Base-by-base conservation (phyloP, 2,888 invertebrate genomes). In the Drosophila pseudotalamancana region DNA sequence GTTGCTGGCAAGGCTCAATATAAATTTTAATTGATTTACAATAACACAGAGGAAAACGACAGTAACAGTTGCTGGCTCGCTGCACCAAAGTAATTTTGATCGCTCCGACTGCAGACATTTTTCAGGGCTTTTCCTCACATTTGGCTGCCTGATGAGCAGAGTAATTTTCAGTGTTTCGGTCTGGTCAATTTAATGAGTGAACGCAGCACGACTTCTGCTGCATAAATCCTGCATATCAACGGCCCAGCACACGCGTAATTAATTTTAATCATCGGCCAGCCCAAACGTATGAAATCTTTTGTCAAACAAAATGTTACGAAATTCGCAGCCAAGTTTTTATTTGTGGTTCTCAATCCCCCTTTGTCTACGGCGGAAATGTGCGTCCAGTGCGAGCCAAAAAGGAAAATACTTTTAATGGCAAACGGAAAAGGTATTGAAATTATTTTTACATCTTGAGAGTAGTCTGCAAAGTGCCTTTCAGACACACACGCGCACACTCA, bases 211-310 rank as follows among this genome's bases (percentile, higher is more conserved):
- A 72, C 76, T 51, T 55, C 66, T 76, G 72, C 65, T 70, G 76
- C 72, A 81, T 75, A 86, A 87, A 83, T 82, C 76, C 72, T 32
- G 67, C 51, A 76, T 67, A 63, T 74, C 75, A 61, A 32, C 61
- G 32, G 46, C 50, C 61, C 29, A 16, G 72, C 73, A 72, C 83
- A 74, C 77, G 77, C 73, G 84, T 87, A 86, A 89, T 89, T 89
- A 85, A 89, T 89, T 89, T 89, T 89, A 88, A 89, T 89, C 88
- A 88, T 88, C 81, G 72, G 51, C 53, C 6, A 6, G 14, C 19
- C 6, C 9, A 25, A 46, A 9, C 6, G 14, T 6, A n/a, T n/a
- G n/a, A n/a, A n/a, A n/a, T n/a, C n/a, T n/a, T n/a, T n/a, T n/a
- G n/a, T n/a, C n/a, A 16, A 54, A 49, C 31, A 45, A 42, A 64